Evolutionary conservation across 2,113 vertebrate species (phyloP), one percentile per base, ranked within the genome.

Genomic region (Centrocercus urophasianus): DNA sequence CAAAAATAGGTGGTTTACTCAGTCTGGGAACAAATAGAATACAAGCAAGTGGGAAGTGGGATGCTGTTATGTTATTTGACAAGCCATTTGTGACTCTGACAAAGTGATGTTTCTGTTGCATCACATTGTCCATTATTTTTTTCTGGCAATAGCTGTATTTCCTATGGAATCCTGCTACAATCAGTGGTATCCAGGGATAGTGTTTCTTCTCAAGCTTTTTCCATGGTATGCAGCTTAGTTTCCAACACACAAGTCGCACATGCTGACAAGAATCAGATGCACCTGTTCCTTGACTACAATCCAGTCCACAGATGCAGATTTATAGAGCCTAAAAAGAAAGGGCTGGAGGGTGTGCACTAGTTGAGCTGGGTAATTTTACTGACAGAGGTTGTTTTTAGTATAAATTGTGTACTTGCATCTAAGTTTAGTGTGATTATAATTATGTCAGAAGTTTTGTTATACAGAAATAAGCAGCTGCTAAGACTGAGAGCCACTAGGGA

Each of bases 381-480:
- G 83, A 56, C 73, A 65, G 63, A 65, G 69, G 8, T 24, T 89
- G 87, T 86, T 94, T 96, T 95, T 95, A 92, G 79, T 36, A 7
- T 38, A 67, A 79, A 60, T 47, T 95, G 57, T 89, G 83, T 32
- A 34, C 69, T 95, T 4, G 1, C 40, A 48, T 95, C 82, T 91
- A 90, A 91, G 84, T 93, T 93, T 89, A 69, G 89, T 90, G 56
- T 52, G 70, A 77, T 86, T 82, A 36, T 94, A 92, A 92, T 96
- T 90, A 77, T 63, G 78, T 80, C 86, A 71, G 81, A 94, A 86
- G 50, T 91, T 95, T 87, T 88, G 66, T 88, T 78, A 63, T n/a
- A 77, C 75, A 82, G 54, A 92, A 96, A 89, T 77, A 93, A 95
- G 79, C 79, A 94, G 73, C 83, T 94, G 88, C 77, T 89, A 9